phyloP scores from a whole-genome alignment of 2,113 vertebrate species.

The Coptodon bakossiorum region DNA sequence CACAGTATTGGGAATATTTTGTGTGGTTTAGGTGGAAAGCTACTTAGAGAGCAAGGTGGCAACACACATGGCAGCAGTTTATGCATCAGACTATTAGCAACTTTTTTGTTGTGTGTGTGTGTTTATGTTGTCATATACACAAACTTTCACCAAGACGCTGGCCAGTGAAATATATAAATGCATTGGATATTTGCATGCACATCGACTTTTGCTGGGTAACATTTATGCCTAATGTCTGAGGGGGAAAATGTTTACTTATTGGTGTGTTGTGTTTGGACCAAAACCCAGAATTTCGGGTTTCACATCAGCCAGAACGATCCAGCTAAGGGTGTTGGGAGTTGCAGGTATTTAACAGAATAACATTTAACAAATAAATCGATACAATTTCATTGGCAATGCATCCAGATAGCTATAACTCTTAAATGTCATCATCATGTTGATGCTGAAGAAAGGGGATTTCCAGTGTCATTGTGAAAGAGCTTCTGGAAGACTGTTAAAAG shows the following conservation, averaged over 20 bases:
- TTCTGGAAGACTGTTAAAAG: not conserved
- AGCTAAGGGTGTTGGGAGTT: not conserved
- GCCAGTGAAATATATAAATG: not conserved
- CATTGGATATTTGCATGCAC: too few species aligned
- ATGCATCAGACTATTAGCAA: not conserved
- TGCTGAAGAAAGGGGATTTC: not conserved
- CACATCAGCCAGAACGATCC: not conserved
- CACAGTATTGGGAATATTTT: not conserved
- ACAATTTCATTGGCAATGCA: not conserved
- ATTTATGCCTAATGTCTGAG: not conserved
- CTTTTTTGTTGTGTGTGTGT: not conserved
- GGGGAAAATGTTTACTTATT: not conserved
- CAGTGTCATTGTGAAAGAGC: not conserved
- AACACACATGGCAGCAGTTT: not conserved
- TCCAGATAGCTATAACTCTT: not conserved
- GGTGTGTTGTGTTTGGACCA: not conserved
- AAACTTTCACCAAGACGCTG: not conserved
- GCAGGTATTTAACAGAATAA: not conserved
- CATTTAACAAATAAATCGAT: not conserved
- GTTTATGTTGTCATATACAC: not conserved
- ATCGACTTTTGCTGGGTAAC: not conserved
- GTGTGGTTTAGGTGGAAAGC: not conserved
- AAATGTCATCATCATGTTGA: not conserved
- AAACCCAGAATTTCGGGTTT: not conserved
- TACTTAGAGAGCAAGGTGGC: not conserved